These are phyloP conservation scores for Ailurus styani DNA, from an alignment of 2,113 vertebrate genomes.

Conservation along the genomic window DNA sequence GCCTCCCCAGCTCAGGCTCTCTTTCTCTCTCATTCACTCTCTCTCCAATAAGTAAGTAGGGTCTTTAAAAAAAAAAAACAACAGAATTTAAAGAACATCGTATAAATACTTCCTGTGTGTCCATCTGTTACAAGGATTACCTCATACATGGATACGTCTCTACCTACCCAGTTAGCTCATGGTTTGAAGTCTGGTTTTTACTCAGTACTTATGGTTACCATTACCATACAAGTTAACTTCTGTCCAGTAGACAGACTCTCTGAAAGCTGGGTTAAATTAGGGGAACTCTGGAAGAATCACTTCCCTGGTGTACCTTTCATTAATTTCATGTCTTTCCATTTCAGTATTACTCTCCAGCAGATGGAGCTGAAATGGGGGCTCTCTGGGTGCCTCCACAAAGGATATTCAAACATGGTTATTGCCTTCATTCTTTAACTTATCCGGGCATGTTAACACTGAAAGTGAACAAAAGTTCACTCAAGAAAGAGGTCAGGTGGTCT, in stretches of 20 bases:
- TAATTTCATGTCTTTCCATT: not conserved
- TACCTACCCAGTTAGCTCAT: not conserved
- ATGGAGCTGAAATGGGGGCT: not conserved
- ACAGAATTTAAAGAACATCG: not conserved
- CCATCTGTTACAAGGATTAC: not conserved
- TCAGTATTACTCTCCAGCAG: not conserved
- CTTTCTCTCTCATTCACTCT: no score
- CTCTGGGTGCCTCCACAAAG: not conserved
- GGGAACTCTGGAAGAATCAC: not conserved
- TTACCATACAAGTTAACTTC: not conserved
- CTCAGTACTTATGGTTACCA: not conserved
- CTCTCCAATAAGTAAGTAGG: no score
- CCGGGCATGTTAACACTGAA: not conserved
- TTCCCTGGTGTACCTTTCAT: not conserved
- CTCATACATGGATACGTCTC: not conserved
- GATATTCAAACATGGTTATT: accelerated
- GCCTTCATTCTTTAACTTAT: not conserved
- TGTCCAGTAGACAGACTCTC: not conserved
- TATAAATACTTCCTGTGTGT: not conserved
- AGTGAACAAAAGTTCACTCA: not conserved
- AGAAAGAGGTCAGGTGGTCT: not conserved
- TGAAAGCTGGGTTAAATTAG: not conserved
- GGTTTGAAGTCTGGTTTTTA: not conserved
- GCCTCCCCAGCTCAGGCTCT: no score
- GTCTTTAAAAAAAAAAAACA: no score